Conservation (phyloP, 2,797 vertebrate genomes). For the Gila robusta region DNA sequence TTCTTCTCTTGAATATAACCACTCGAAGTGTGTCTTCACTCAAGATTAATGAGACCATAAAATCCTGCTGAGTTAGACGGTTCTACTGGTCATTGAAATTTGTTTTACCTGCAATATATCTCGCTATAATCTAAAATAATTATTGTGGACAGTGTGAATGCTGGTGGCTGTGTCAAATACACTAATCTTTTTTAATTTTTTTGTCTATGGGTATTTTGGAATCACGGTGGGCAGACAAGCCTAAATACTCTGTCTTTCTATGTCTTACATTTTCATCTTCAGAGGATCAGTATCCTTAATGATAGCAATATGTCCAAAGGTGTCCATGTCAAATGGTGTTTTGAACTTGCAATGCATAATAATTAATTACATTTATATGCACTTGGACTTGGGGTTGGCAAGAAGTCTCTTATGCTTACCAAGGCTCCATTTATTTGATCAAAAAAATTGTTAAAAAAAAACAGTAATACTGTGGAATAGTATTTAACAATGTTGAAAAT, state of each 20-base stretch:
- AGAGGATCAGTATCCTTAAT: conserved; percentile 32
- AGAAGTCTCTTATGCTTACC: background rate
- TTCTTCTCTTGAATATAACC: conserved; percentile 51
- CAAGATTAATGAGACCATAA: conserved; percentile 59
- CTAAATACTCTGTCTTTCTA: conserved; percentile 33
- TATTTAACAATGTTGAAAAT: background rate
- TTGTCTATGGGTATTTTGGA: background rate
- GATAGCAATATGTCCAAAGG: conserved; percentile 60
- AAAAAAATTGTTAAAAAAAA: background rate
- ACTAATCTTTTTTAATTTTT: background rate
- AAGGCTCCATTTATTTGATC: background rate
- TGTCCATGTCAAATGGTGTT: conserved; percentile 62
- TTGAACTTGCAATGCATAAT: background rate
- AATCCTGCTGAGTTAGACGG: conserved; percentile 61
- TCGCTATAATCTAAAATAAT: conserved; percentile 44
- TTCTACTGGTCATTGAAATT: conserved; percentile 45
- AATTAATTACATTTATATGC: background rate
- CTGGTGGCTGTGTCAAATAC: conserved; percentile 17
- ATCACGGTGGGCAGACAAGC: background rate
- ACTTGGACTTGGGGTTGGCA: background rate
- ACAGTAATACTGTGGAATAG: background rate
- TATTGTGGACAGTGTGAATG: background rate
- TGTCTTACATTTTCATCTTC: background rate
- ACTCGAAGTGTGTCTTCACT: conserved; percentile 55
- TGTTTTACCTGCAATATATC: conserved; percentile 41